phyloP scores from a whole-genome alignment of 2,797 vertebrate species.

The Ciconia nigra region DNA sequence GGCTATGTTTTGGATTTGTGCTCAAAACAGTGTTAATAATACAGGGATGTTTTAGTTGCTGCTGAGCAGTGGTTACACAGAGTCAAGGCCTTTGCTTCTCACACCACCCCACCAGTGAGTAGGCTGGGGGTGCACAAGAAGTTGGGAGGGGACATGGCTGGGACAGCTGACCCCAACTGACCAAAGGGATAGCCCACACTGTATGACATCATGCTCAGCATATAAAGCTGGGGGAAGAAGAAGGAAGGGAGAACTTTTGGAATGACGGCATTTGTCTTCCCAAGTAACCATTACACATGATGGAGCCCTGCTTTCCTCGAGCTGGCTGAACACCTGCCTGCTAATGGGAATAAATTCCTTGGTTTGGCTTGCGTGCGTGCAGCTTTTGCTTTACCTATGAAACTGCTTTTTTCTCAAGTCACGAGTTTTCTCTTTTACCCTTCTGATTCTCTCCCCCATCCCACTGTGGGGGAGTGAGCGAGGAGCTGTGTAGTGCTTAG shows the following conservation, averaged over 20 bases:
- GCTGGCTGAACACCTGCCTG: background rate
- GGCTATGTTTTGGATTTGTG: background rate
- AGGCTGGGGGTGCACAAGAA: background rate
- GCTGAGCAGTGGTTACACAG: background rate
- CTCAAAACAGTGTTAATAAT: background rate
- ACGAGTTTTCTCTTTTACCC: background rate
- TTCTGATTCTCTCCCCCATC: background rate
- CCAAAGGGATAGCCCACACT: background rate
- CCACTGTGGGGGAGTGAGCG: background rate
- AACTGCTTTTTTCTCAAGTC: background rate
- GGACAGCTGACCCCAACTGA: background rate
- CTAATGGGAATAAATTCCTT: background rate
- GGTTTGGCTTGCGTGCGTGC: background rate
- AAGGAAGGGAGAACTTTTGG: background rate
- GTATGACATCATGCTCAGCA: background rate
- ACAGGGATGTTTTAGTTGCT: background rate
- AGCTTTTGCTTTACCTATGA: background rate
- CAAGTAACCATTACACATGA: fast-evolving
- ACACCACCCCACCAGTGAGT: background rate
- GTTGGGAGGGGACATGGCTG: background rate
- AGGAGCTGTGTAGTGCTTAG: background rate
- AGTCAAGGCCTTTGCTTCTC: background rate
- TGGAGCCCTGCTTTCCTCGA: background rate
- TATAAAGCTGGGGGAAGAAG: background rate
- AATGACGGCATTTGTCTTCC: background rate